A percentile compares a stretch with the other conserved stretches of the same genome.
Evolutionary conservation across 2,888 invertebrate species (phyloP).

Genomic region (Ferrisia virgata): DNA sequence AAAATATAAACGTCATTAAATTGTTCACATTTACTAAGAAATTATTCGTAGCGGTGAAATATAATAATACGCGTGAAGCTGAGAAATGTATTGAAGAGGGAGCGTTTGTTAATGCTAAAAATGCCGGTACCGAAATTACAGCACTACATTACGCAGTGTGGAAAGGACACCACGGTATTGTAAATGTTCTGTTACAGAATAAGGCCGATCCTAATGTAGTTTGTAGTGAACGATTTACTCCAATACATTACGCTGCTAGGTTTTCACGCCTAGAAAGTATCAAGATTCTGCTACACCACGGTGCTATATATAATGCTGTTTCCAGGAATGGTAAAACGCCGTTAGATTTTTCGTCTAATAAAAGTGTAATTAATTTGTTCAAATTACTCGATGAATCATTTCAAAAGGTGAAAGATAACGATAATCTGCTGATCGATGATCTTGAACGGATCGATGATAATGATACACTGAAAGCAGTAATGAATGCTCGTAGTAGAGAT

Average conservation of each 20-base stretch:
- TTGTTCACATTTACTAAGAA: too few relatives aligned
- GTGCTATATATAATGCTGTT: background rate
- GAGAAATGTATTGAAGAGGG: background rate
- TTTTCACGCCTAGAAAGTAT: background rate
- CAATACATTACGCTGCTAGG: background rate
- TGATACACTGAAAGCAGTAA: background rate
- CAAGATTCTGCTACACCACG: background rate
- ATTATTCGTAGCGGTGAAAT: background rate
- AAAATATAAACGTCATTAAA: too few relatives aligned
- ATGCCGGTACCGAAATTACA: background rate
- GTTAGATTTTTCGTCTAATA: background rate
- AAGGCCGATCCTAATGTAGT: background rate
- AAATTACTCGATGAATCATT: background rate
- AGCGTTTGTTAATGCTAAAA: background rate
- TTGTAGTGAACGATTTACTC: background rate
- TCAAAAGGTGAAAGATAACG: background rate
- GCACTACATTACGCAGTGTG: background rate
- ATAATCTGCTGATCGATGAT: background rate
- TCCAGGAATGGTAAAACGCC: background rate
- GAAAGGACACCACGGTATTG: background rate
- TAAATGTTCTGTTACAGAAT: background rate
- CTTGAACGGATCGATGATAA: background rate
- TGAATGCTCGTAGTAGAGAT: background rate
- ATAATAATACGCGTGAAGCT: background rate
- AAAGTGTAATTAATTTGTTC: background rate